Evolutionary conservation across 2,797 vertebrate species (phyloP), one percentile per base, ranked within the genome.

Genomic region (Nasua narica): DNA sequence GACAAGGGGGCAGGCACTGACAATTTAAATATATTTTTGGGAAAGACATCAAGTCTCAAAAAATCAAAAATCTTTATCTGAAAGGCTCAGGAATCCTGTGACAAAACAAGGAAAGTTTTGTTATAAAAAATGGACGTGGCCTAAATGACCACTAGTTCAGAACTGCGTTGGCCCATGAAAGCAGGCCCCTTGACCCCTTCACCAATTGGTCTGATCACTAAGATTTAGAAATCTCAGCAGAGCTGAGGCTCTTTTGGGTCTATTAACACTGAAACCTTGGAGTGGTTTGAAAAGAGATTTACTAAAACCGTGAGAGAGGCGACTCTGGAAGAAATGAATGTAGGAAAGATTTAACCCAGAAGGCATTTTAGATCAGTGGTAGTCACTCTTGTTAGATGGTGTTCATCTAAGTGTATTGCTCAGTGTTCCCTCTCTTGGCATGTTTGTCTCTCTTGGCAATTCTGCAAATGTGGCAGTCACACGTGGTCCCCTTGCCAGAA

Each of bases 251-350:
- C 60, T 90, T 83, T 87, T 58, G 35, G 43, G 65, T 87, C 35
- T 85, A 89, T 16, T 85, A 91, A 94, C 27, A 92, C 50, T 46
- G 46, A 93, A 90, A 92, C 29, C 48, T 83, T 56, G 12, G 43
- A 92, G 87, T 94, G 40, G 12, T 87, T 13, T 95, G 91, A 92
- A 96, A 91, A 77, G 35, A 96, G 62, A 88, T 81, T 60, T 40
- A 90, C n/a, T 81, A 37, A 93, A 89, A 92, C 29, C 65, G 18
- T 52, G 81, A 79, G 56, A 72, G 48, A 93, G 65, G 82, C 40
- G 77, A 96, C 18, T 60, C 48, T 92, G 58, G 81, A 95, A 91
- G 81, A 96, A 95, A 93, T 65, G 19, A 94, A 95, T 35, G 15
- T 37, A 94, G 72, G 85, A 91, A 93, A 87, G 91, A 87, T 19